phyloP scores from a whole-genome alignment of 2,797 vertebrate species.

The Australoheros facetus region DNA sequence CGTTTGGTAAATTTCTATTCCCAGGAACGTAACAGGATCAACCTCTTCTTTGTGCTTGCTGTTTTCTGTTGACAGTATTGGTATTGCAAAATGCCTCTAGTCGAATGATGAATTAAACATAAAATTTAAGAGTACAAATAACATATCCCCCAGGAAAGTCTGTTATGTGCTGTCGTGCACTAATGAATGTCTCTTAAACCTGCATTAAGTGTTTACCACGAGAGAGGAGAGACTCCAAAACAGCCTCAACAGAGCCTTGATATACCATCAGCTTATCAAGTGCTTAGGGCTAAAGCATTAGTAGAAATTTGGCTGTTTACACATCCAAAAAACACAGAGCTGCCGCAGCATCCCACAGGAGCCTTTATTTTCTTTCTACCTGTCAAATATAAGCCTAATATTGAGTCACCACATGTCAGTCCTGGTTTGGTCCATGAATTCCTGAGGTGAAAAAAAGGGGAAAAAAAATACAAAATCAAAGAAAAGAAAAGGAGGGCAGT shows the following conservation, averaged over 20 bases:
- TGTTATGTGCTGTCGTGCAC: slow-evolving; percentile 50
- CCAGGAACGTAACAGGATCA: slow-evolving; percentile 13
- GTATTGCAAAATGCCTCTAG: slow-evolving; percentile 40
- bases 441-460: slow-evolving; percentile 1
- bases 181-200: slow-evolving; percentile 66
- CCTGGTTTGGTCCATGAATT: slow-evolving; percentile 5
- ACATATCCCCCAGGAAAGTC: slow-evolving; percentile 51
- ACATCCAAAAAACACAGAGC: slow-evolving; percentile 31
- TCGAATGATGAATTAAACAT: slow-evolving; percentile 67
- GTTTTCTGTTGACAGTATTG: slow-evolving; percentile 36
- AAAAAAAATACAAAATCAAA: not conserved
- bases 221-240: slow-evolving; percentile 40
- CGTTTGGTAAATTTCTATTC: slow-evolving; percentile 25
- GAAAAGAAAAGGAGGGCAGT: not conserved
- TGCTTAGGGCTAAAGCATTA: slow-evolving; percentile 44
- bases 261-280: slow-evolving; percentile 39
- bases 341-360: slow-evolving; percentile 8
- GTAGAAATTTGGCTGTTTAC: slow-evolving; percentile 43
- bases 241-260: slow-evolving; percentile 39
- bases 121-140: slow-evolving; percentile 61
- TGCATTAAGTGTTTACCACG: slow-evolving; percentile 57
- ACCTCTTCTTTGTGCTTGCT: slow-evolving; percentile 23
- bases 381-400: slow-evolving; percentile 40
- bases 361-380: slow-evolving; percentile 21
- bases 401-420: slow-evolving; percentile 17